phyloP scores from a whole-genome alignment of 2,888 invertebrate species.

The Tuta absoluta region DNA sequence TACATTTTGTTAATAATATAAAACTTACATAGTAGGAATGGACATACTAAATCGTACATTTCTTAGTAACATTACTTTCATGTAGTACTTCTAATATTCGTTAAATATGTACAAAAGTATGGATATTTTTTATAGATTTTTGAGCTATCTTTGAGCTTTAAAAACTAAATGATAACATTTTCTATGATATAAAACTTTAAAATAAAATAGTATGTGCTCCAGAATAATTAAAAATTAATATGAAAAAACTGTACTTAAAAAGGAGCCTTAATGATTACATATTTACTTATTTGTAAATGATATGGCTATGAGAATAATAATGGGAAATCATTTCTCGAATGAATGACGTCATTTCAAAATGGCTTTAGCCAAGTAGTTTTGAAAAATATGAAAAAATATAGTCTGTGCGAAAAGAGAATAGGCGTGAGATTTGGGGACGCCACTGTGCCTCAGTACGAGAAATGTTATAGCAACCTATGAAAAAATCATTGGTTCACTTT shows the following conservation, averaged over 20 bases:
- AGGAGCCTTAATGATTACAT: constrained; percentile 38
- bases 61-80: constrained; percentile 33
- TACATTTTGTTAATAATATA: constrained; percentile 59
- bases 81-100: constrained; percentile 28
- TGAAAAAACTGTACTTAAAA: constrained; percentile 58
- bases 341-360: no score
- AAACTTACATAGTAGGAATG: constrained; percentile 68
- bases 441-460: no score
- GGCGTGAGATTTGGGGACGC: no score
- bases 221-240: constrained; percentile 36
- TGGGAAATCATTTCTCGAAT: not conserved
- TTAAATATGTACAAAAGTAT: constrained; percentile 64
- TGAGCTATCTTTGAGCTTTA: constrained; percentile 80
- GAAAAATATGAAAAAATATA: no score
- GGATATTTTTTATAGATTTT: constrained; percentile 48
- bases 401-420: no score
- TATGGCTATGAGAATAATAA: constrained; percentile 19
- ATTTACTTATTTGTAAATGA: constrained; percentile 19
- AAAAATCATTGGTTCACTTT: no score
- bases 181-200: constrained; percentile 29
- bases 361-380: no score
- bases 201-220: constrained; percentile 47
- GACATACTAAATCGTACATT: constrained; percentile 48
- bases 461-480: no score
- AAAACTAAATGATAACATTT: constrained; percentile 60